Percentiles rank a stretch among this genome's conserved stretches.
Evolutionary conservation across 2,888 invertebrate genomes (phyloP).

Genomic region (Cheilosia vernalis): DNA sequence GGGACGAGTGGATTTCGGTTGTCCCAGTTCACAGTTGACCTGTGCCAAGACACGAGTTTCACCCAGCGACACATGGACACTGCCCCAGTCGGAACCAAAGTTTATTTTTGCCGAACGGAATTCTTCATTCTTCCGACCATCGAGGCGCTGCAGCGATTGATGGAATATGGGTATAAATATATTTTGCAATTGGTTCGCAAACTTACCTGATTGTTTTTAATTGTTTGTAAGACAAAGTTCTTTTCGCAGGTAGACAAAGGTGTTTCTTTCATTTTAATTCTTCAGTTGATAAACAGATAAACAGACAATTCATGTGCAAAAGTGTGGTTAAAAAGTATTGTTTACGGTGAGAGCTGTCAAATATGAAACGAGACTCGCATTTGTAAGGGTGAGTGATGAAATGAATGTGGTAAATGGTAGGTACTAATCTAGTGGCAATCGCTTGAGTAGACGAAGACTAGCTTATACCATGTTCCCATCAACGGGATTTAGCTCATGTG

Average conservation of each 20-base stretch:
- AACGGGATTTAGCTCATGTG: too few species aligned
- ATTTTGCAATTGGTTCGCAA: not conserved
- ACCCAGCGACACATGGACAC: conserved; percentile 90
- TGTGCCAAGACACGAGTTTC: conserved; percentile 94
- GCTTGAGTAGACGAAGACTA: too few species aligned
- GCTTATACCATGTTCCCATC: too few species aligned
- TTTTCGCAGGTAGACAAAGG: conserved; percentile 89
- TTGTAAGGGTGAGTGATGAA: not conserved
- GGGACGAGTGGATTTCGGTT: conserved; percentile 92
- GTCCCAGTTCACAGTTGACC: conserved; percentile 93
- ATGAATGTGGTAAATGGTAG: not conserved
- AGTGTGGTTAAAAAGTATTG: conserved; percentile 43
- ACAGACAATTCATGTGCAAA: conserved; percentile 1
- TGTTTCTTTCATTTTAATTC: conserved; percentile 86
- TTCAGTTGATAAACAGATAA: conserved; percentile 3
- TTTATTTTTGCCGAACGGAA: conserved; percentile 88
- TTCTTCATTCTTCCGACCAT: conserved; percentile 90
- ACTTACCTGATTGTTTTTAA: conserved; percentile 86
- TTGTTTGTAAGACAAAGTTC: conserved; percentile 87
- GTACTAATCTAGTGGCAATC: too few species aligned
- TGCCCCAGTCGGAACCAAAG: conserved; percentile 93
- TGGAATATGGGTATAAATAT: too few species aligned
- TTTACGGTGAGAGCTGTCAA: not conserved
- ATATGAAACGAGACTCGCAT: too few species aligned
- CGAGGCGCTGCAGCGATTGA: conserved; percentile 87